Base-by-base conservation (phyloP, 2,113 vertebrate species). In the Hymenochirus boettgeri region DNA sequence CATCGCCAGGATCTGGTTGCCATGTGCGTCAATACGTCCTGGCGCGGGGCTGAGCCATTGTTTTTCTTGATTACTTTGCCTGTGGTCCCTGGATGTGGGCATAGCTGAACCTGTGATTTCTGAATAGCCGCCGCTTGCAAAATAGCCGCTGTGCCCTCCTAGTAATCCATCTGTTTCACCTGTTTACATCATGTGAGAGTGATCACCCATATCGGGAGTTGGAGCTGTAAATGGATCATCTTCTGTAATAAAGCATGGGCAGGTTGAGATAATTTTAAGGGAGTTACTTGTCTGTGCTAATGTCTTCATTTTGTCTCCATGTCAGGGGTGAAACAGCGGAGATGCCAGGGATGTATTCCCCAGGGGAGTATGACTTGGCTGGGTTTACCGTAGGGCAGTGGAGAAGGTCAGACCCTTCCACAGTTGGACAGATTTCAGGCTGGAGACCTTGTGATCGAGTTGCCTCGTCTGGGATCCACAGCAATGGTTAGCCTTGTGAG, bases 21-120 rank as follows among this genome's bases (percentile, higher is more conserved):
- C 21, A 95, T 99, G 96, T 99, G 96, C 50, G 93, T 95, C 47
- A 99, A 99, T 12, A 95, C 3, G 87, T 99, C 65, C 73, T 99
- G 73, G 93, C 94, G 12, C 95, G 96, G 93, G 2, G 96, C 96
- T 0, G 95, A 98, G 76, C 93, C 96, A 0, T 91, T 99, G 54
- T 96, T 97, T 85, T 98, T 99, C 85, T 89, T 99, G 94, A 98
- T 74, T 99, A 98, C 67, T 97, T 96, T 76, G 90, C 96, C 74
- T 98, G 96, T 26, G 94, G n/a, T 83, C 74, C 19, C 86, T 99
- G n/a, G 91, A 98, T 0, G 86, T 94, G n/a, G 67, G 56, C 0
- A 86, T 87, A 3, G 84, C 96, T 0, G 78, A 88, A 35, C 48
- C 83, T 0, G 87, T 97, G 58, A 81, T 99, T 1, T 79, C 82